phyloP scores from a whole-genome alignment of 2,888 invertebrate species.

The Mongoloraphidia duomilia region DNA sequence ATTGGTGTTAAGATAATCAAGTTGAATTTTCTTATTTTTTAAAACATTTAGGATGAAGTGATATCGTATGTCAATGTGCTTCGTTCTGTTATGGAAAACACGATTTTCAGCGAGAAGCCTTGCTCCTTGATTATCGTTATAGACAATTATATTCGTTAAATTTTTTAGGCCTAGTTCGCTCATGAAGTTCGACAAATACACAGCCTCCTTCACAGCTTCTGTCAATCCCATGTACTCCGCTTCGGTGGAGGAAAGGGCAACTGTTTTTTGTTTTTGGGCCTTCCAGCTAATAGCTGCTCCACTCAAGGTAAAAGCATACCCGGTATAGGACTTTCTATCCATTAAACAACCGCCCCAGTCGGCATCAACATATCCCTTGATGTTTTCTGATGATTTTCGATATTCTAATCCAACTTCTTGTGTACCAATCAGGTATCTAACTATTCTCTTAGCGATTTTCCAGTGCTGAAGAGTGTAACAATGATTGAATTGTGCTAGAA shows the following conservation, averaged over 20 bases:
- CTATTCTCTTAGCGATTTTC: too few relatives aligned
- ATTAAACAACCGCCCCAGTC: constrained; percentile 14
- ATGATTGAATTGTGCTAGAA: too few relatives aligned
- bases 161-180: constrained; percentile 9
- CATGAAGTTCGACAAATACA: constrained; percentile 9
- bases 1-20: too few relatives aligned
- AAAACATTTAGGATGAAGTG: too few relatives aligned
- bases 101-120: constrained; percentile 11
- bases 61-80: constrained; percentile 15
- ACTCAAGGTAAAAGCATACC: constrained; percentile 17
- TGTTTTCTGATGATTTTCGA: too few relatives aligned
- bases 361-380: constrained; percentile 17
- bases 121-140: constrained; percentile 15
- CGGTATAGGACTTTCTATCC: constrained; percentile 26
- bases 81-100: constrained; percentile 10
- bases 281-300: constrained; percentile 18
- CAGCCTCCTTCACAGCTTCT: constrained; percentile 17
- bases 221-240: constrained; percentile 20
- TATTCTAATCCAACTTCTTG: too few relatives aligned
- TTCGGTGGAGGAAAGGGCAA: constrained; percentile 20
- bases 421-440: too few relatives aligned
- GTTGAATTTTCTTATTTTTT: too few relatives aligned
- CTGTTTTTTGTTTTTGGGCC: constrained; percentile 19
- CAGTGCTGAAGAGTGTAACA: too few relatives aligned
- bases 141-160: constrained; percentile 8